phyloP scores from a whole-genome alignment of 2,888 invertebrate genomes.

The Apamea monoglypha region DNA sequence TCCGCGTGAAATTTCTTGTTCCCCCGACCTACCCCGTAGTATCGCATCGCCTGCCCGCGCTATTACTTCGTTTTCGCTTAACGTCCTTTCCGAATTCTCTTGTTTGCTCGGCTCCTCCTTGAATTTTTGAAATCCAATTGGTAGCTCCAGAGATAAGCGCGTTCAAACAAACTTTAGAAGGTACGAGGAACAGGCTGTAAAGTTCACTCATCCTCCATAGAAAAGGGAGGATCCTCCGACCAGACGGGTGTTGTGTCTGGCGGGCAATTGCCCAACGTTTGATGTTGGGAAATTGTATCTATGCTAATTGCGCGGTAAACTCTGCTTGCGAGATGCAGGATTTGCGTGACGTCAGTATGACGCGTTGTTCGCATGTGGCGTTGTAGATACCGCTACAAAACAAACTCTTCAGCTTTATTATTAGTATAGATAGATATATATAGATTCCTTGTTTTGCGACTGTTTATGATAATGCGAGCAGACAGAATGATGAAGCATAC shows the following conservation, averaged over 20 bases:
- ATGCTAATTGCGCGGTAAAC: too few relatives aligned
- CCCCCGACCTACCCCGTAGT: not conserved
- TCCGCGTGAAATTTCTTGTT: not conserved
- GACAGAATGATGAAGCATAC: not conserved
- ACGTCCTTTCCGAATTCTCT: not conserved
- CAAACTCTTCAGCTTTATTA: not conserved
- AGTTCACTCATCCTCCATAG: too few relatives aligned
- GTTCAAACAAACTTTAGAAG: not conserved
- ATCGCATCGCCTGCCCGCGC: not conserved
- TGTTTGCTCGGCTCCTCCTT: not conserved
- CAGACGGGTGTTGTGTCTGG: too few relatives aligned
- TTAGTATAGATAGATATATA: not conserved
- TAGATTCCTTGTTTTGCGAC: conserved; percentile 30
- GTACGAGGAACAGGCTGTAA: too few relatives aligned
- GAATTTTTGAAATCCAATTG: too few relatives aligned
- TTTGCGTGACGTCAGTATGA: too few relatives aligned
- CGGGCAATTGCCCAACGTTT: too few relatives aligned
- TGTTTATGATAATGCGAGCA: conserved; percentile 21
- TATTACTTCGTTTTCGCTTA: not conserved
- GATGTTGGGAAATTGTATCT: too few relatives aligned
- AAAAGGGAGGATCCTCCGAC: too few relatives aligned
- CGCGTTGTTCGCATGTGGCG: too few relatives aligned
- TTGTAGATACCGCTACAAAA: too few relatives aligned
- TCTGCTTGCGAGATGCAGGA: too few relatives aligned
- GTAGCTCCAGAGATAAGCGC: not conserved